Evolutionary conservation across 2,888 invertebrate species (phyloP).

Genomic region (Scelioninae gen. 1): DNA sequence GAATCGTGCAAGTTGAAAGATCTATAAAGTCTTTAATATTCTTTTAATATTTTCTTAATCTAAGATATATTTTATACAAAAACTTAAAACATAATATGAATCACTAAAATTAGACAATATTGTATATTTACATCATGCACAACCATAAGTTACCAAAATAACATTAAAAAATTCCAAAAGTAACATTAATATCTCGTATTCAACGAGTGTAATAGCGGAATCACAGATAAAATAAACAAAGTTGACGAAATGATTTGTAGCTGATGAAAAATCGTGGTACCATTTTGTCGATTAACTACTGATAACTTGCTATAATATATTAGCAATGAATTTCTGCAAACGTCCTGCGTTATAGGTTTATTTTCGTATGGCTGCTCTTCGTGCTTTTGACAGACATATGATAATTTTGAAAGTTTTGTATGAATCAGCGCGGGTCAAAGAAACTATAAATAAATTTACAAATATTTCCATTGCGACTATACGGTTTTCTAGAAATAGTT

Average conservation of each 20-base stretch:
- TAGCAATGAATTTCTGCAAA: slow-evolving; percentile 10
- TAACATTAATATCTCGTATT: too few relatives aligned
- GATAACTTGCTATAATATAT: slow-evolving; percentile 42
- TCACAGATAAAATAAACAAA: slow-evolving; percentile 1
- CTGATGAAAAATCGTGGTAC: slow-evolving; percentile 1
- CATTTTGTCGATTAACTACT: slow-evolving; percentile 19
- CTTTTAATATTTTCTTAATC: too few relatives aligned
- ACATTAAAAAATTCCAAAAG: too few relatives aligned
- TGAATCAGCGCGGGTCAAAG: slow-evolving; percentile 60
- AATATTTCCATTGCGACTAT: slow-evolving; percentile 49
- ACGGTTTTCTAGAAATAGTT: slow-evolving; percentile 48
- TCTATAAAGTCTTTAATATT: too few relatives aligned
- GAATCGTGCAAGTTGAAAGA: too few relatives aligned
- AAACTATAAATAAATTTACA: slow-evolving; percentile 63
- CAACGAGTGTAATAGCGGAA: too few relatives aligned
- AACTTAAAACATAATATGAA: too few relatives aligned
- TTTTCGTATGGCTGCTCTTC: slow-evolving; percentile 31
- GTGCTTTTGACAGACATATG: slow-evolving; percentile 45
- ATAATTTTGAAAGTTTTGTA: slow-evolving; percentile 58
- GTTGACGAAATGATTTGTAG: background rate
- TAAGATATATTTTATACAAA: too few relatives aligned
- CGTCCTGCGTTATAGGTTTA: slow-evolving; percentile 24
- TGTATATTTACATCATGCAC: too few relatives aligned
- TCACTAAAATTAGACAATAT: too few relatives aligned
- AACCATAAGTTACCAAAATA: too few relatives aligned